Conservation (phyloP, 2,888 invertebrate species). For the Diaperis boleti region DNA sequence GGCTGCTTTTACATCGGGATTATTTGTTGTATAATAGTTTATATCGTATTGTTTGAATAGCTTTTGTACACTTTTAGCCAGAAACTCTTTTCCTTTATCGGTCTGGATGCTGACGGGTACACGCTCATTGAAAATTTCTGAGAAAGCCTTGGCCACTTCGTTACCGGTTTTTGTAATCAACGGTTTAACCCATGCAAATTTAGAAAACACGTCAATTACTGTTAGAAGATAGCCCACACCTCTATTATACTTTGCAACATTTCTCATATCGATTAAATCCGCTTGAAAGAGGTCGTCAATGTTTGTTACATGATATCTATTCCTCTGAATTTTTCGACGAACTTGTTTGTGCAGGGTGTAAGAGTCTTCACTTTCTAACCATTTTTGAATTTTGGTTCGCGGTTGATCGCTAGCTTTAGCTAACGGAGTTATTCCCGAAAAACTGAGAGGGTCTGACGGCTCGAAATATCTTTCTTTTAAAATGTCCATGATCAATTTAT, state of each 20-base stretch:
- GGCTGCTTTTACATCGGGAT: too few species aligned
- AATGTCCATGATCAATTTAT: not conserved
- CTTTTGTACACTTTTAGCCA: too few species aligned
- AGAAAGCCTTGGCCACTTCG: conserved; percentile 47
- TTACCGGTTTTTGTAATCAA: conserved; percentile 52
- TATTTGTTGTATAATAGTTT: too few species aligned
- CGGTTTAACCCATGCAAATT: conserved; percentile 56
- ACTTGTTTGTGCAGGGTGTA: too few species aligned
- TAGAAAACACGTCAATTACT: conserved; percentile 58
- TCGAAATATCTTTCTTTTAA: not conserved
- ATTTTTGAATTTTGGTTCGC: not conserved
- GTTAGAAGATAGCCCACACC: too few species aligned
- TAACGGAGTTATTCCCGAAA: conserved; percentile 52
- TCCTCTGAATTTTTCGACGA: too few species aligned
- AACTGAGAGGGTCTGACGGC: conserved; percentile 2
- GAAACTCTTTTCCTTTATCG: conserved; percentile 34
- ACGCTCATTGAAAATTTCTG: conserved; percentile 25
- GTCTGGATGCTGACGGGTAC: conserved; percentile 22
- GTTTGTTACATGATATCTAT: not conserved
- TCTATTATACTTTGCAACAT: too few species aligned
- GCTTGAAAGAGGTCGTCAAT: too few species aligned
- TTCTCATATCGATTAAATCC: too few species aligned
- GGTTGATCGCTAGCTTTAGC: conserved; percentile 44
- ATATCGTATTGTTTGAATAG: too few species aligned
- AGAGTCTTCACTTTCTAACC: not conserved